Evolutionary conservation across 2,888 invertebrate genomes (phyloP), one percentile per base, ranked within the genome.

Genomic region (Cryptocephalus moraei): DNA sequence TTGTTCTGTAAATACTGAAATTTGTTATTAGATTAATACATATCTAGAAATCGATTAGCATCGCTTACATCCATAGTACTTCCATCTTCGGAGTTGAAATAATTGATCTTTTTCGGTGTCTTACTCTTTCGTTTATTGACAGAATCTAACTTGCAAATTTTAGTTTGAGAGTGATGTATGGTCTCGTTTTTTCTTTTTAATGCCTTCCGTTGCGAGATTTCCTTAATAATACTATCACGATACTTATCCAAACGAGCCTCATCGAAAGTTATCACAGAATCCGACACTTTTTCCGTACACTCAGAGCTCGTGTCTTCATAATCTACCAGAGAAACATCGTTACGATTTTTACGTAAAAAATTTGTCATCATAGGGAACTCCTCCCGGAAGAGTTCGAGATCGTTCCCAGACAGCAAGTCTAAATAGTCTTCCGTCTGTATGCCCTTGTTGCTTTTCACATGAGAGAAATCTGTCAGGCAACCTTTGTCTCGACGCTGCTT

Each of bases 401-500:
- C 22, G 22, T 39, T 54, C 12, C 56, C 57, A 22, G 53, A 45
- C 39, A 58, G 41, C 34, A 60, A 49, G 48, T 62, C 60, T 10
- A 60, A 49, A 52, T 50, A 56, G 49, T 72, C 57, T 57, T 68
- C 55, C 55, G 65, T 68, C 64, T 73, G 62, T 50, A 65, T 54
- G 57, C 62, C 55, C 61, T 61, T 61, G 44, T 61, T 55, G 53
- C 61, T 49, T 54, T 63, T 59, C 56, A 62, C 46, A 58, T 66
- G 32, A 59, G 64, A 45, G 57, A 67, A 56, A 62, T 73, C 70
- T 1, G 69, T 68, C 33, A 66, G 56, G 55, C 71, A 73, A n/a
- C 73, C 68, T 55, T 74, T 73, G 9, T 75, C 75, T 46, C 60
- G 62, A 43, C 67, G 64, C 44, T 68, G 61, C 51, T 68, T 70